Evolutionary conservation across 92 coral and sea anemone genomes (phyloP), one percentile per base, ranked within the genome.

Genomic region (Parazoanthus darwini): DNA sequence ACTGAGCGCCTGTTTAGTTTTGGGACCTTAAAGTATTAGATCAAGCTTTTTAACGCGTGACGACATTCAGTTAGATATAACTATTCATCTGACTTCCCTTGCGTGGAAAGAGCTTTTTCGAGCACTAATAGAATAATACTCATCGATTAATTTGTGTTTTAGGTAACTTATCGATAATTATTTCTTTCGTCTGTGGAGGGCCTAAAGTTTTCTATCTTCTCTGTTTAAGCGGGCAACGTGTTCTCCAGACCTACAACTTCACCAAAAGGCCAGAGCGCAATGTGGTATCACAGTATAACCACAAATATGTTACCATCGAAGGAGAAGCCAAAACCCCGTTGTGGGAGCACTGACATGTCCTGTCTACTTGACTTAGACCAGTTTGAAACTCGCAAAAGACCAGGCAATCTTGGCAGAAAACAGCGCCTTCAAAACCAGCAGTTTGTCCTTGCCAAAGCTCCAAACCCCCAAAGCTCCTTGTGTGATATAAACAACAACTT

Each of bases 341-440:
- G 85, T 38, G 37, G 51, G 0, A 3, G 36, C 85, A 33, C 46
- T 14, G 85, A 80, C 72, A 80, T 56, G 26, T 56, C 72, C 71
- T 80, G 85, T 36, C 13, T 56, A 33, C 85, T 80, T 20, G 85
- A 68, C 35, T 14, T 80, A 80, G 51, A 9, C 26, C 70, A 56
- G 39, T 7, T 33, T 2, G 16, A 15, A 80, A 35, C 26, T 56
- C 85, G 73, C 85, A 58, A 80, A 58, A 80, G 9, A 44, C 85
- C 85, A 20, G 23, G 37, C 23, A 35, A 80, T 16, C 68, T 36
- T 26, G 38, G 85, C 37, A 56, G 85, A 80, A 80, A 80, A 5
- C 85, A 80, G 22, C 70, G 85, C 46, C 72, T 80, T 6, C 85
- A 80, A n/a, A 56, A 80, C 46, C 59, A 80, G 50, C 85, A 80